Evolutionary conservation across 35 echinoderm and acorn worm species (phyloP).

Genomic region (Lytechinus variegatus): DNA sequence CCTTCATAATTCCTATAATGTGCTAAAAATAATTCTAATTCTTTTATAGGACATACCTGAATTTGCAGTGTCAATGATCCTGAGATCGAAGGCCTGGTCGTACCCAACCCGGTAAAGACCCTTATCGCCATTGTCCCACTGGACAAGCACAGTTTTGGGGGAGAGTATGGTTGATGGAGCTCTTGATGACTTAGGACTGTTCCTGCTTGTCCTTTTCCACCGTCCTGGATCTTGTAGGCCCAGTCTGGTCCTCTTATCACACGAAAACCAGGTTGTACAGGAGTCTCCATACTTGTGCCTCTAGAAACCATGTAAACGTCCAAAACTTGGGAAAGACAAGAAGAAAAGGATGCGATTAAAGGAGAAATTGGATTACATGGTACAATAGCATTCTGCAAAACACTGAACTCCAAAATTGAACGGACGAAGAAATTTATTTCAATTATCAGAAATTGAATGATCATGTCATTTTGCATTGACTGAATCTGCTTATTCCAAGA

Average conservation of each 20-base stretch:
- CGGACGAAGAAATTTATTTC: too few species aligned
- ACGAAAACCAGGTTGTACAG: background rate
- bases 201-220: background rate
- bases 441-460: too few species aligned
- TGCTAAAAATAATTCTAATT: too few species aligned
- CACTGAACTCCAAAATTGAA: too few species aligned
- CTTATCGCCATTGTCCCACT: background rate
- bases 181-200: background rate
- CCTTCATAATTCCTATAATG: too few species aligned
- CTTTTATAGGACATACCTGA: background rate
- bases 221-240: background rate
- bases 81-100: background rate
- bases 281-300: background rate
- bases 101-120: background rate
- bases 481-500: too few species aligned
- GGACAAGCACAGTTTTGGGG: background rate
- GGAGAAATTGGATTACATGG: too few species aligned
- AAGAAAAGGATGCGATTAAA: too few species aligned
- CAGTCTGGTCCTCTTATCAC: slow-evolving; percentile 8
- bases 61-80: background rate
- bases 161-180: background rate
- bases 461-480: too few species aligned
- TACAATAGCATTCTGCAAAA: too few species aligned
- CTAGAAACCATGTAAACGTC: background rate
- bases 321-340: too few species aligned